Evolutionary conservation across 2,888 invertebrate species (phyloP), one percentile per base, ranked within the genome.

Genomic region (Cerceris rybyensis): DNA sequence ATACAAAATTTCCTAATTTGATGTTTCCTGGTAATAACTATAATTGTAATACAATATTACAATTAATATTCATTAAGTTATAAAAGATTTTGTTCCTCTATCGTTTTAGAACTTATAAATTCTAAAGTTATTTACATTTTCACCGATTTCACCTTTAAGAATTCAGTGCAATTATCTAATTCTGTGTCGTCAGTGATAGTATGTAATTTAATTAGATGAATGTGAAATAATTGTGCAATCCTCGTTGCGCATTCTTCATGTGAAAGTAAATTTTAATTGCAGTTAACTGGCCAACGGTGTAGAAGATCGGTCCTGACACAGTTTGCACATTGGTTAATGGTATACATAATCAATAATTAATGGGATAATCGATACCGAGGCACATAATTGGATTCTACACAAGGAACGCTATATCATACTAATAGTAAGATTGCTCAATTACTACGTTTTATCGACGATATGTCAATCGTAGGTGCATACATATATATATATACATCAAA

Each of bases 321-420:
- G 66, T 50, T 72, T 68, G 57, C 16, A 14, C 43, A 55, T 71
- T 46, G 52, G 59, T 58, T 81, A 81, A 72, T 68, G 60, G 66
- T 67, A 69, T 59, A 50, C 64, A 65, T 58, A 65, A 49, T 64
- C 58, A 65, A 75, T 76, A 75, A 80, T 80, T 83, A 72, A 78
- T 65, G 64, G 68, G 59, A 72, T 72, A 72, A 74, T 75, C 65
- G 77, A 57, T 54, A 55, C 58, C 9, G 50, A 11, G 50, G 46
- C 28, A 54, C 49, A 39, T 74, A 75, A 75, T 80, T 80, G 57
- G 61, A 70, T 68, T 66, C 68, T 49, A 52, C 43, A 28, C 43
- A 11, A 9, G n/a, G 52, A 58, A 58, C 41, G 54, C 43, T 11
- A 16, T 28, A 43, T 13, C 7, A 52, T 41, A 4, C 7, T 42